Percentiles rank a stretch among this genome's conserved stretches.
phyloP scores from a whole-genome alignment of 2,888 invertebrate genomes.

The Halictus quadricinctus region DNA sequence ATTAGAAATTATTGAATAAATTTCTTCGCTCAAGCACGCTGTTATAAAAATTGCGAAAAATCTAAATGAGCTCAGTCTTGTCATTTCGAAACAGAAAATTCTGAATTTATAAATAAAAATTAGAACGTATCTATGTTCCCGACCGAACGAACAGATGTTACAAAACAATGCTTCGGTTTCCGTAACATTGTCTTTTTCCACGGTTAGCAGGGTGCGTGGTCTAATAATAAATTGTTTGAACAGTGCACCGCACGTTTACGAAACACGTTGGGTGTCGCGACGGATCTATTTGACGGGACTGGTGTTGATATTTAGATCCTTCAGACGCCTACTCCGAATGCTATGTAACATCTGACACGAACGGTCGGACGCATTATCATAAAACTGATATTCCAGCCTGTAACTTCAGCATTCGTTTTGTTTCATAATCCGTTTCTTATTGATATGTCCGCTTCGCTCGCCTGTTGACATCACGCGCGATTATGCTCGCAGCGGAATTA shows the following conservation, averaged over 20 bases:
- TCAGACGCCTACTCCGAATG: neutral
- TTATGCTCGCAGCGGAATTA: neutral
- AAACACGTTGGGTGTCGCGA: neutral
- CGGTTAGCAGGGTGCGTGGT: neutral
- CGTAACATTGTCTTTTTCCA: no score
- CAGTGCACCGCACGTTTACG: neutral
- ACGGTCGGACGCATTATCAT: neutral
- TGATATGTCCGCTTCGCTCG: neutral
- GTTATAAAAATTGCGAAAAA: no score
- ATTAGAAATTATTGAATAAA: neutral
- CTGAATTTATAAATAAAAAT: neutral
- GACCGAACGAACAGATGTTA: neutral
- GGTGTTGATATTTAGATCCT: neutral
- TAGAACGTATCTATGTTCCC: no score
- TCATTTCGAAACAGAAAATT: neutral
- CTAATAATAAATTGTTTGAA: conserved; percentile 1
- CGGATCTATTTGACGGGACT: neutral
- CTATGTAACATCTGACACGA: neutral
- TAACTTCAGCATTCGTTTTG: neutral
- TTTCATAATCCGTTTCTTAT: conserved; percentile 2
- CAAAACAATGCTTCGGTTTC: neutral
- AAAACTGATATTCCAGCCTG: neutral
- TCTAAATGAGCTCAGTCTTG: no score
- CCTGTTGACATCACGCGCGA: neutral
- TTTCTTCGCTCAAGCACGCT: neutral